These are phyloP conservation scores for Pollenia amentaria DNA, from an alignment of 2,888 invertebrate species.

Conservation along the genomic window DNA sequence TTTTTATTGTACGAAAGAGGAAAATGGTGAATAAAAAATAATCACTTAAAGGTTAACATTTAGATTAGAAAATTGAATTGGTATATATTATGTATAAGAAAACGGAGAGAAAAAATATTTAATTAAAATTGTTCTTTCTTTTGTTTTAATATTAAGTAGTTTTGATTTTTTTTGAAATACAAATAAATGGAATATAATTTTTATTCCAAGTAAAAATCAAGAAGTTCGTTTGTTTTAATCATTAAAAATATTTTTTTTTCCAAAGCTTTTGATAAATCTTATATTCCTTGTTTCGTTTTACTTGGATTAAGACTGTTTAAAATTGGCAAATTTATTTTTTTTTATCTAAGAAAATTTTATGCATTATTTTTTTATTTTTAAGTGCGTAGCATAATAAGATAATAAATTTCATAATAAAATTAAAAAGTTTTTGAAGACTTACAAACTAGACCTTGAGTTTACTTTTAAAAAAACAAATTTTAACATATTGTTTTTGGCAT, in stretches of 20 bases:
- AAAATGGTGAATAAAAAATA: neutral
- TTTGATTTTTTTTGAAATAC: no score
- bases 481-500: no score
- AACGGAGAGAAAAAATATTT: neutral
- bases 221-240: neutral
- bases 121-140: neutral
- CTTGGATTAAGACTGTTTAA: no score
- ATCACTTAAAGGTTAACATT: neutral
- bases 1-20: neutral
- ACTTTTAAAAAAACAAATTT: neutral
- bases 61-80: neutral
- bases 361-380: neutral
- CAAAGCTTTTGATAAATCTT: slow-evolving; percentile 18
- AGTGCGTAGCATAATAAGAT: neutral
- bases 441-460: neutral
- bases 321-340: no score
- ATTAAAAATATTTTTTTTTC: neutral
- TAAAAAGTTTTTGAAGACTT: slow-evolving; percentile 3
- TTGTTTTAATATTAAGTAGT: neutral
- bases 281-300: neutral
- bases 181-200: neutral
- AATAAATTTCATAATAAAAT: slow-evolving; percentile 21
- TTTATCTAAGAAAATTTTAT: neutral
- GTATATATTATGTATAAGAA: no score
- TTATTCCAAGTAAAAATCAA: neutral